A percentile compares a stretch with the other conserved stretches of the same genome.
Conservation (phyloP, 2,113 vertebrate species). For the Bubo scandiacus region DNA sequence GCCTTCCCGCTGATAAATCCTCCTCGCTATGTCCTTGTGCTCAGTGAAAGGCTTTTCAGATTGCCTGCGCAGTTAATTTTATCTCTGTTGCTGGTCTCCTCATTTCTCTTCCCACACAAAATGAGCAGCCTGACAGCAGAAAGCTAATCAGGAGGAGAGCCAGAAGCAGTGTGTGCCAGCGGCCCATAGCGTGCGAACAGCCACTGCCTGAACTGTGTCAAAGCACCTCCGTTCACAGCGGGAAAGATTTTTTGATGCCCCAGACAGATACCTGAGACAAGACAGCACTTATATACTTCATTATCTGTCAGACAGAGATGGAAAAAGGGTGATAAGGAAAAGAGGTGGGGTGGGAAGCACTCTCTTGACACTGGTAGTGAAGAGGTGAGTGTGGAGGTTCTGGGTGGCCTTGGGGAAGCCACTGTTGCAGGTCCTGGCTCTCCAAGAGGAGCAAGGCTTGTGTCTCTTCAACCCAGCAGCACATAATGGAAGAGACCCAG, state of each 20-base stretch:
- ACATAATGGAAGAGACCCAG: rapidly evolving
- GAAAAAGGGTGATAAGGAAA: background rate
- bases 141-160: background rate
- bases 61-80: background rate
- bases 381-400: background rate
- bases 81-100: background rate
- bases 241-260: slow-evolving; percentile 16
- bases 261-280: slow-evolving; percentile 41
- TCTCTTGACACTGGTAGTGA: background rate
- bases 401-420: slow-evolving; percentile 29
- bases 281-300: slow-evolving; percentile 10
- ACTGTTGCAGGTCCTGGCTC: background rate
- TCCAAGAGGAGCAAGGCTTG: background rate
- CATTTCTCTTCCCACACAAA: background rate
- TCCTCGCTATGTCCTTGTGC: background rate
- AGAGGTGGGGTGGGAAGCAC: background rate
- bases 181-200: background rate
- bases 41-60: background rate
- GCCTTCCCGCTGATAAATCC: background rate
- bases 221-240: background rate
- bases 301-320: slow-evolving; percentile 10
- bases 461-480: background rate
- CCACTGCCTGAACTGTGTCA: background rate
- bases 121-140: background rate
- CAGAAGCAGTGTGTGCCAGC: background rate